phyloP scores from a whole-genome alignment of 1,140 invertebrate genomes.

The Cotesia chilonis region DNA sequence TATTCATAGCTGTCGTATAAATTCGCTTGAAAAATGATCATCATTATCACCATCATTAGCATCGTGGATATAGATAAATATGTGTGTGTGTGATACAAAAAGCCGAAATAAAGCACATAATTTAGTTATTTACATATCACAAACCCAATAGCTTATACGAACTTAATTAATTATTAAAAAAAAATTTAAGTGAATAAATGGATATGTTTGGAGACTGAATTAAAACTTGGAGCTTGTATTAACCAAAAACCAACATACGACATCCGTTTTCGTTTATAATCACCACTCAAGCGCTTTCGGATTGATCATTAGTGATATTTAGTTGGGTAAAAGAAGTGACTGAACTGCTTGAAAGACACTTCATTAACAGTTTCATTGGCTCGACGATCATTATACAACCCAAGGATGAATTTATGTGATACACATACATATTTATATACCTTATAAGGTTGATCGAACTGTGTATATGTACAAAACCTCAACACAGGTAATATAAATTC shows the following conservation, averaged over 20 bases:
- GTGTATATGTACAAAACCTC: neutral
- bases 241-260: neutral
- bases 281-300: neutral
- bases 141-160: too few relatives aligned
- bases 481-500: slow-evolving; percentile 1
- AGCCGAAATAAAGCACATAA: too few relatives aligned
- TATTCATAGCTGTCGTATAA: too few relatives aligned
- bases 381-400: neutral
- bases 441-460: neutral
- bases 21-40: too few relatives aligned
- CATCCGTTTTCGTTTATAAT: slow-evolving; percentile 12
- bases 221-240: neutral
- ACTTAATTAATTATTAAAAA: too few relatives aligned
- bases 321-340: neutral
- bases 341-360: slow-evolving; percentile 4
- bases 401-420: neutral
- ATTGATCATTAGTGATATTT: slow-evolving; percentile 7
- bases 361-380: slow-evolving; percentile 3
- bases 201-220: too few relatives aligned
- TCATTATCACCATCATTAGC: too few relatives aligned
- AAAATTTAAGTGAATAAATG: too few relatives aligned
- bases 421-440: neutral
- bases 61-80: too few relatives aligned
- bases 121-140: too few relatives aligned
- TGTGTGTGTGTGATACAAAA: too few relatives aligned